Percentiles rank a stretch among this genome's conserved stretches.
phyloP scores from a whole-genome alignment of 2,888 invertebrate species.

The Automeris io region DNA sequence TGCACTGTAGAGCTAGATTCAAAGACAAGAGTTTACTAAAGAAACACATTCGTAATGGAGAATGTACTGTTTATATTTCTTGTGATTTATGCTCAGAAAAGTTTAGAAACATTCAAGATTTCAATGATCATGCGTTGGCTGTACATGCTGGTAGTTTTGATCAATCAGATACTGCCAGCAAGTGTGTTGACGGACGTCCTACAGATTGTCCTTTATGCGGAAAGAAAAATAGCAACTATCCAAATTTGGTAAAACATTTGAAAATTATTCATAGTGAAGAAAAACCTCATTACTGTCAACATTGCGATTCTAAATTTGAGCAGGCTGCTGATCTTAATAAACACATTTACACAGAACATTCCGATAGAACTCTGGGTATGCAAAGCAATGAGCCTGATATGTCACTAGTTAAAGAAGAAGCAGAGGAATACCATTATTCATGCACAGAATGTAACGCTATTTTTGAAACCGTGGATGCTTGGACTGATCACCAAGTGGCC shows the following conservation, averaged over 20 bases:
- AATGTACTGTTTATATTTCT: slow-evolving; percentile 77
- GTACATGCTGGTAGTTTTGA: slow-evolving; percentile 64
- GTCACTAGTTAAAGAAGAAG: slow-evolving; percentile 67
- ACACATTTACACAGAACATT: slow-evolving; percentile 77
- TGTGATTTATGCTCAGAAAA: slow-evolving; percentile 70
- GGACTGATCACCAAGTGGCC: slow-evolving; percentile 76
- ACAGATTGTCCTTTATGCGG: slow-evolving; percentile 75
- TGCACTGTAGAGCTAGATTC: slow-evolving; percentile 62
- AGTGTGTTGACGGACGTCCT: slow-evolving; percentile 64
- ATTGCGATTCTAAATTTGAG: slow-evolving; percentile 76
- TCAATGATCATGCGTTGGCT: slow-evolving; percentile 64
- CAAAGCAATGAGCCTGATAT: slow-evolving; percentile 49
- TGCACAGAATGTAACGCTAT: slow-evolving; percentile 79
- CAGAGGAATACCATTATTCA: slow-evolving; percentile 74
- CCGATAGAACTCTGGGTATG: slow-evolving; percentile 56
- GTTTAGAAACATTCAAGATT: slow-evolving; percentile 65
- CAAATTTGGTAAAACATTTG: slow-evolving; percentile 77
- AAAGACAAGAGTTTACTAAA: slow-evolving; percentile 65
- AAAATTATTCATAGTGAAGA: slow-evolving; percentile 68
- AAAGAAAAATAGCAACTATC: slow-evolving; percentile 73
- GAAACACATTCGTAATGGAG: slow-evolving; percentile 70
- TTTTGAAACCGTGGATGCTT: slow-evolving; percentile 74
- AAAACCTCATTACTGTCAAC: slow-evolving; percentile 75
- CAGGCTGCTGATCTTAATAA: slow-evolving; percentile 75
- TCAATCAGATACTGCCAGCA: slow-evolving; percentile 52